These are phyloP conservation scores for Scalopus aquaticus DNA, from an alignment of 2,113 vertebrate genomes.

Conservation along the genomic window DNA sequence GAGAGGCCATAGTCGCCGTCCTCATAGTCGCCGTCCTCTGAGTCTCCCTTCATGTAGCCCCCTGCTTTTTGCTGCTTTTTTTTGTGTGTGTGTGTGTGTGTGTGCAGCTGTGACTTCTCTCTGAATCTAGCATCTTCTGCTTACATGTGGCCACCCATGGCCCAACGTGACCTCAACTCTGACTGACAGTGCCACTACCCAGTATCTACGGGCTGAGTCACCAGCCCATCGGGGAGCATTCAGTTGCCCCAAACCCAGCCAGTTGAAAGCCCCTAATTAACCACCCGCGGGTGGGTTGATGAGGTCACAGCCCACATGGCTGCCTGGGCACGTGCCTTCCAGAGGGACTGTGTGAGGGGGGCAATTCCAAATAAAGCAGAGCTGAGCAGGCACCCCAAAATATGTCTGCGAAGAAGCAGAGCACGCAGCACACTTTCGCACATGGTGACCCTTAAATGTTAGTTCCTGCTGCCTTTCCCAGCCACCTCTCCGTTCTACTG, in stretches of 20 bases:
- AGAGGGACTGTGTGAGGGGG: background rate
- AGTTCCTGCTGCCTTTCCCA: background rate
- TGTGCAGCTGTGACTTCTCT: background rate
- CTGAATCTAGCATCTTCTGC: background rate
- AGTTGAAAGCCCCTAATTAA: background rate
- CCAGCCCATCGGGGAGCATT: background rate
- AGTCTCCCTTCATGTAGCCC: background rate
- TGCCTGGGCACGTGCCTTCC: background rate
- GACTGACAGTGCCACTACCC: accelerated
- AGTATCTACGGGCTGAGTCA: background rate
- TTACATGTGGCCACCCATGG: background rate
- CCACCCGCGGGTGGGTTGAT: background rate
- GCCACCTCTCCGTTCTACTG: background rate
- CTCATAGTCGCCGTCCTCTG: accelerated
- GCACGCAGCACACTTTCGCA: background rate
- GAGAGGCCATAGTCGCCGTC: accelerated
- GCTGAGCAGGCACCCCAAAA: background rate
- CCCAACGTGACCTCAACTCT: background rate
- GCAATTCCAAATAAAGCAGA: background rate
- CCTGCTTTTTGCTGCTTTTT: background rate
- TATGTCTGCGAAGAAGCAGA: background rate
- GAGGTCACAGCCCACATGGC: background rate
- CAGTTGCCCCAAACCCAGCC: background rate
- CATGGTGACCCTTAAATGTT: background rate
- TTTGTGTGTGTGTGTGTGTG: background rate